phyloP scores from a whole-genome alignment of 2,888 invertebrate species.

The Lutraria lutraria region DNA sequence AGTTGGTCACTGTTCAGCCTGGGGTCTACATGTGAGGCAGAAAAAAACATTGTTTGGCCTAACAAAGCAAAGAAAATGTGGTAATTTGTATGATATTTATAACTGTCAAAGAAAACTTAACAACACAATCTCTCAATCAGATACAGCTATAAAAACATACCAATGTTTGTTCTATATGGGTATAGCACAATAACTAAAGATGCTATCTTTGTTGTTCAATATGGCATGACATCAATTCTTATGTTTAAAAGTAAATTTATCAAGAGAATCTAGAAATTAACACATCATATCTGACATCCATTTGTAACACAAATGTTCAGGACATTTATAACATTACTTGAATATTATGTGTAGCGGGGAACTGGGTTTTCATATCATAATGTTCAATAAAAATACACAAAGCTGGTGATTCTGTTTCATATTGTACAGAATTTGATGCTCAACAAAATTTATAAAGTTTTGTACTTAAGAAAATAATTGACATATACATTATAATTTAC shows the following conservation, averaged over 20 bases:
- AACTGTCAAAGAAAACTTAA: background rate
- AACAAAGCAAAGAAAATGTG: background rate
- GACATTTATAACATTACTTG: constrained; percentile 2
- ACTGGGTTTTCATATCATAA: background rate
- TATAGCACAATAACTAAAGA: constrained; percentile 32
- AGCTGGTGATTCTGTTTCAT: too few species aligned
- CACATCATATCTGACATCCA: constrained; percentile 35
- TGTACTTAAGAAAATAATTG: too few species aligned
- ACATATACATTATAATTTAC: too few species aligned
- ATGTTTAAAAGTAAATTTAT: constrained; percentile 33
- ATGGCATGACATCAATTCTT: constrained; percentile 28
- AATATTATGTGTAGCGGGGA: background rate
- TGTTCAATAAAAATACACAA: background rate
- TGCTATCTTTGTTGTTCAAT: constrained; percentile 34
- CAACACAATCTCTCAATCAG: constrained; percentile 25
- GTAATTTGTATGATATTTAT: constrained; percentile 5
- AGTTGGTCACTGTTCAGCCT: background rate
- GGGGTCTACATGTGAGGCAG: background rate
- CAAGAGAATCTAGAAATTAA: constrained; percentile 30
- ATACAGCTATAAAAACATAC: constrained; percentile 37
- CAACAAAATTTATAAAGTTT: too few species aligned
- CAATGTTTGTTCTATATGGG: constrained; percentile 11
- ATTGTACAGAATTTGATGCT: too few species aligned
- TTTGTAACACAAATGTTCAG: constrained; percentile 27
- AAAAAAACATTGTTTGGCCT: background rate